A percentile compares a stretch with the other conserved stretches of the same genome.
These are phyloP conservation scores for Epinephelus lanceolatus DNA, from an alignment of 2,113 vertebrate genomes.

Conservation along the genomic window DNA sequence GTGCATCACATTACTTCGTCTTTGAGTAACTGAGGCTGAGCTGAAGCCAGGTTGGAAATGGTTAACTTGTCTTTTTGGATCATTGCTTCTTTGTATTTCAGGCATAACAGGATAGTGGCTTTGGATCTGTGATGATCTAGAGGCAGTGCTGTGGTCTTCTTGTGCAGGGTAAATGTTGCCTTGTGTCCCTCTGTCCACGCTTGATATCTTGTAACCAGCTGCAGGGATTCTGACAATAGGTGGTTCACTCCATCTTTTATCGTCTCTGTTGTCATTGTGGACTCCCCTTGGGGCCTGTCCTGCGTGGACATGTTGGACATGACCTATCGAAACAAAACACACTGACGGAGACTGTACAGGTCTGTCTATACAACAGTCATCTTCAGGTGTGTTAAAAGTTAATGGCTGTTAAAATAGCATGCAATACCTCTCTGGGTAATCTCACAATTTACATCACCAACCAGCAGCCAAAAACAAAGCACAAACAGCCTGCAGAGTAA, in stretches of 20 bases:
- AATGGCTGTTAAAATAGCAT: neutral
- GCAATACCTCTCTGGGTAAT: constrained; percentile 14
- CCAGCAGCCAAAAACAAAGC: constrained; percentile 30
- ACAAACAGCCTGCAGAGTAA: constrained; percentile 21
- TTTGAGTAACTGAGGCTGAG: neutral
- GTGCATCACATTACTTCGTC: neutral
- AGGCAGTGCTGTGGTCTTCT: neutral
- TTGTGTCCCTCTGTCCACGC: neutral
- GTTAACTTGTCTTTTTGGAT: neutral
- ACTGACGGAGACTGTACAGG: neutral
- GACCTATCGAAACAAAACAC: constrained; percentile 17
- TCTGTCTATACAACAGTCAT: neutral
- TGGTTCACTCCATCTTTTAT: neutral
- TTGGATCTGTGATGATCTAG: neutral
- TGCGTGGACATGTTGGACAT: neutral
- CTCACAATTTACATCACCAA: constrained; percentile 12
- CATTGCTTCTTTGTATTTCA: neutral
- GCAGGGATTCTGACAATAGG: neutral
- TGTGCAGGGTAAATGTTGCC: neutral
- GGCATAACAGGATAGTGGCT: neutral
- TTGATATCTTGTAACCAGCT: neutral
- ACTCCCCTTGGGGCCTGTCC: neutral
- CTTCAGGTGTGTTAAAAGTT: neutral
- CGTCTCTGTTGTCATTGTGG: neutral
- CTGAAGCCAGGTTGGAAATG: neutral